Evolutionary conservation across 2,888 invertebrate genomes (phyloP), one percentile per base, ranked within the genome.

Genomic region (Heliconius ismenius): DNA sequence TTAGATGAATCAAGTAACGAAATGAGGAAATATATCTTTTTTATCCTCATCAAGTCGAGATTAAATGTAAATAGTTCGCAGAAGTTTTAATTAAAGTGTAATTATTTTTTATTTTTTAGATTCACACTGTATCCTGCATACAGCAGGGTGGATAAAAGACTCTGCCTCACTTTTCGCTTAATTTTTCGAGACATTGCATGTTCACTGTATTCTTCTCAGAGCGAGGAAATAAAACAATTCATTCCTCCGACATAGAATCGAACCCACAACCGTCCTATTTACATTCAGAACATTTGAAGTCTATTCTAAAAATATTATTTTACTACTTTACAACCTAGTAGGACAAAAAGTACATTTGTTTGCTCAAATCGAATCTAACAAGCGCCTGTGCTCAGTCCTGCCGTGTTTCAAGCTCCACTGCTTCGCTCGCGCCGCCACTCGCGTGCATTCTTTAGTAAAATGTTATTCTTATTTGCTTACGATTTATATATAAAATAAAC

Each of bases 341-440:
- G 36, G 26, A 62, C 24, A 64, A 63, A 74, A 67, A 26, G 21
- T 67, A 64, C 28, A 72, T 76, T 76, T 76, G 64, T 76, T 64
- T 76, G 54, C 36, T 28, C 36, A 72, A 76, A 76, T 76, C 64
- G 64, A 70, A 54, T 72, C 63, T 76, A 76, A 76, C 76, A 72
- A 76, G 64, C 64, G 70, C 26, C 28, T 21, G 26, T 39, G 73
- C 60, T 36, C 21, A 26, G 69, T 21, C 49, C 62, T 60, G n/a
- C 36, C 28, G 70, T 67, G 77, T 75, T 79, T 79, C 79, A 77
- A 65, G 79, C 77, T 76, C 36, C 49, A 73, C 67, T 75, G 79
- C 75, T 9, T 67, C 24, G 63, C 73, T 21, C 76, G 64, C 67
- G 36, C 60, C 60, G 60, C 60, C 26, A 36, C 54, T 72, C 70